phyloP scores from a whole-genome alignment of 2,888 invertebrate genomes.

The Oligia latruncula region DNA sequence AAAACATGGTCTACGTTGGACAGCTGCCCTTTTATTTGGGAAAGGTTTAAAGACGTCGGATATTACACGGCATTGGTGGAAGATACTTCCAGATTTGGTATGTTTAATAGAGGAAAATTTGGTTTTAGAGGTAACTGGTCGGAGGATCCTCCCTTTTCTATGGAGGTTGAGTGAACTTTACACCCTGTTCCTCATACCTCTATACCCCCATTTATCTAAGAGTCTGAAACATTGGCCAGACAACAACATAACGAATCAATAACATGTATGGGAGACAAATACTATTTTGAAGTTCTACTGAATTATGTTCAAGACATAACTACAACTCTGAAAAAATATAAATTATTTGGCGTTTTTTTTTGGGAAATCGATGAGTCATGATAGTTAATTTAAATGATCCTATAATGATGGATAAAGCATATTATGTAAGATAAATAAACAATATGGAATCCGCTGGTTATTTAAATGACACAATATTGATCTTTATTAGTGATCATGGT shows the following conservation, averaged over 20 bases:
- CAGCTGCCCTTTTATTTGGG: constrained; percentile 95
- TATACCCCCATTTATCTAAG: constrained; percentile 90
- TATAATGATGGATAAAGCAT: constrained; percentile 52
- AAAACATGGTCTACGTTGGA: constrained; percentile 91
- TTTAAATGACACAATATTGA: constrained; percentile 91
- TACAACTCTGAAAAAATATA: constrained; percentile 86
- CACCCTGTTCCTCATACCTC: no score
- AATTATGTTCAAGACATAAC: constrained; percentile 92
- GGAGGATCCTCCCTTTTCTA: no score
- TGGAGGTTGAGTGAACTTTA: no score
- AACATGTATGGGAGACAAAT: constrained; percentile 73
- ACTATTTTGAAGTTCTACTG: constrained; percentile 92
- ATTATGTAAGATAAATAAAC: constrained; percentile 1
- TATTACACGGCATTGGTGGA: constrained; percentile 94
- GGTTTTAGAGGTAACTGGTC: constrained; percentile 84
- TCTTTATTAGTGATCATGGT: constrained; percentile 96
- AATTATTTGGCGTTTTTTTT: constrained; percentile 95
- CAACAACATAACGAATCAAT: not conserved
- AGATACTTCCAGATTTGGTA: constrained; percentile 90
- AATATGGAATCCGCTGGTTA: constrained; percentile 76
- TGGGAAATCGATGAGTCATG: constrained; percentile 93
- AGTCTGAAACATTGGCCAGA: constrained; percentile 74
- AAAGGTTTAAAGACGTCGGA: constrained; percentile 92
- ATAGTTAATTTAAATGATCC: constrained; percentile 93
- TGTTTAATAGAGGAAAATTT: constrained; percentile 53